Base-by-base conservation (phyloP, 2,113 vertebrate genomes). In the Strix uralensis region DNA sequence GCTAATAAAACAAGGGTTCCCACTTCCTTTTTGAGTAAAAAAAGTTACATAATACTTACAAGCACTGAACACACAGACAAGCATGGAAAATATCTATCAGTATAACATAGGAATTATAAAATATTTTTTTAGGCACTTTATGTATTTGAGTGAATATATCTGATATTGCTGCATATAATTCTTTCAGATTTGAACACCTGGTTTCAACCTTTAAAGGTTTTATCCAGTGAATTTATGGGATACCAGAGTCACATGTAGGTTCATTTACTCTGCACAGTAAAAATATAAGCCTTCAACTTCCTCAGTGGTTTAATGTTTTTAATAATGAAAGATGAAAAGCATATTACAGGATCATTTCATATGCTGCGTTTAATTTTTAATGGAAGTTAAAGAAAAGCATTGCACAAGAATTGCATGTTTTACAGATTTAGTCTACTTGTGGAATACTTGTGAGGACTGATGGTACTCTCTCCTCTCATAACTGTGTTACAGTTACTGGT, bases 281-380 rank as follows among this genome's bases (percentile, higher is more conserved):
- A 95, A 95, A 95, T 86, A 88, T 88, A 96, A 90, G 62, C 84
- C 47, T 87, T 96, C 93, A 97, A 85, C 90, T 80, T 95, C 67
- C 93, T 73, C 69, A 62, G 75, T 88, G 74, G 84, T 81, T 93
- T 97, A 88, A 95, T 87, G 54, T 97, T 97, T 96, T 96, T 89
- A 91, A 90, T 90, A 91, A 59, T 26, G 89, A 97, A 88, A 95
- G 87, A 97, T 96, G 89, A 89, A 70, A 96, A 80, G 70, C 80
- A 80, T 94, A 49, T 92, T 95, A 92, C 63, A 87, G 95, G 92
- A 98, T 96, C 62, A 93, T 57, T 93, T 97, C 74, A 90, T 96
- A 78, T 51, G 34, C 86, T 72, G 36, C 40, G 19, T 92, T 86
- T 84, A 59, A 25, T 79, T 95, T 92, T 93, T 85, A 97, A 95